phyloP scores from a whole-genome alignment of 2,797 vertebrate genomes.

The Melanogrammus aeglefinus region DNA sequence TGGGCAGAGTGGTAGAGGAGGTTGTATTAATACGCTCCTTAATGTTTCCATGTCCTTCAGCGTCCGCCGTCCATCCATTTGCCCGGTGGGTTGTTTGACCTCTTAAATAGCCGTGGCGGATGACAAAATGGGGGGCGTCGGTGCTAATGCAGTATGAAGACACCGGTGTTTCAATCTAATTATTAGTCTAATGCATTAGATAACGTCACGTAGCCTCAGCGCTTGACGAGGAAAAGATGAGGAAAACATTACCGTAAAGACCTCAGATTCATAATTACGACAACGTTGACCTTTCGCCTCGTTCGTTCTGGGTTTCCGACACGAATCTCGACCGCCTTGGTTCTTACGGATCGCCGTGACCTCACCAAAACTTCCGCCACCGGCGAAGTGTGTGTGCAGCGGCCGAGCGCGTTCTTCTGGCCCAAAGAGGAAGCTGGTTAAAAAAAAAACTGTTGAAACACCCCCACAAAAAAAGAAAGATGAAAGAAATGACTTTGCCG shows the following conservation, averaged over 20 bases:
- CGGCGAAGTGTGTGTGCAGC: constrained; percentile 22
- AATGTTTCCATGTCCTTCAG: constrained; percentile 41
- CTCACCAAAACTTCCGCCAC: constrained; percentile 47
- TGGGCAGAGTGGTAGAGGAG: not conserved
- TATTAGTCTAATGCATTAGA: constrained; percentile 76
- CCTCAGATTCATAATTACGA: constrained; percentile 73
- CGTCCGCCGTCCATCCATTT: constrained; percentile 60
- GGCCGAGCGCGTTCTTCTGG: constrained; percentile 23
- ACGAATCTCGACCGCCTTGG: constrained; percentile 28
- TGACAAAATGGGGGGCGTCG: constrained; percentile 58
- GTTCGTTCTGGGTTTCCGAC: constrained; percentile 61
- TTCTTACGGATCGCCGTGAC: constrained; percentile 56
- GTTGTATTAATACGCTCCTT: not conserved
- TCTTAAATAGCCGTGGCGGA: constrained; percentile 67
- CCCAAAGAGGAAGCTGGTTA: not conserved
- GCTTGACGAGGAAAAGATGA: constrained; percentile 65
- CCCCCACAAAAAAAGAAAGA: not conserved
- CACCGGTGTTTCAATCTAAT: constrained; percentile 68
- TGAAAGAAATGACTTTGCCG: not conserved
- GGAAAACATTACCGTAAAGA: constrained; percentile 25
- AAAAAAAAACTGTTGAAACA: not conserved
- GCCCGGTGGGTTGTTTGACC: constrained; percentile 60
- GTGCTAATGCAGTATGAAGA: constrained; percentile 73
- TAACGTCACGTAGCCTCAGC: constrained; percentile 70
- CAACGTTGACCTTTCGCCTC: constrained; percentile 78